A percentile compares a stretch with the other conserved stretches of the same genome.
Conservation (phyloP, 2,888 invertebrate species). For the Eilema depressum region DNA sequence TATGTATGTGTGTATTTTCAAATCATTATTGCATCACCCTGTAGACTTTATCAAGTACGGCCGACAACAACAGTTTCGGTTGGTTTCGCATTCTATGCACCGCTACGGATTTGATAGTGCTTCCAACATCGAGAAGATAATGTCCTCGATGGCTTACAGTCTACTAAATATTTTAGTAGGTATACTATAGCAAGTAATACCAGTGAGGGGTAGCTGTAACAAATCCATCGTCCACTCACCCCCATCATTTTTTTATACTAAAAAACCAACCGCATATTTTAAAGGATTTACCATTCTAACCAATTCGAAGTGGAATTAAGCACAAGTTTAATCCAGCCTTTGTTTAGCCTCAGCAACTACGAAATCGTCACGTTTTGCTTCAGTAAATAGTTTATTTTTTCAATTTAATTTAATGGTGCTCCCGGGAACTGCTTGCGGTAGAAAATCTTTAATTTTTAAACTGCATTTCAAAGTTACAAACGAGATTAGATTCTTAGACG, state of each 20-base stretch:
- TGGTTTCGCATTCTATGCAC: too few species aligned
- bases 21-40: too few species aligned
- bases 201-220: too few species aligned
- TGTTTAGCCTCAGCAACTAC: conserved; percentile 12
- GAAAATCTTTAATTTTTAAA: conserved; percentile 32
- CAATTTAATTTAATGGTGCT: conserved; percentile 33
- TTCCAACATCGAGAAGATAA: too few species aligned
- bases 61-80: too few species aligned
- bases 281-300: not conserved
- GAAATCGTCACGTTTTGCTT: conserved; percentile 23
- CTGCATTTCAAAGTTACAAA: conserved; percentile 12
- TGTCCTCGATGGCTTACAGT: too few species aligned
- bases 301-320: conserved; percentile 23
- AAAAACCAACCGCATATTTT: not conserved
- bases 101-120: too few species aligned
- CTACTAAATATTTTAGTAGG: too few species aligned
- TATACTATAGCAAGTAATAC: too few species aligned
- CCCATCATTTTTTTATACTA: not conserved
- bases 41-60: too few species aligned
- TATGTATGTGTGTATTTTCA: too few species aligned
- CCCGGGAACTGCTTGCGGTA: conserved; percentile 25
- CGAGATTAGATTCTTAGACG: conserved; percentile 8
- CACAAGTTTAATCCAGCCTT: conserved; percentile 16
- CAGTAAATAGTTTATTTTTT: conserved; percentile 27
- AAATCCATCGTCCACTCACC: not conserved